These are phyloP conservation scores for Reticulitermes speratus DNA, from an alignment of 1,140 invertebrate species.

Conservation along the genomic window DNA sequence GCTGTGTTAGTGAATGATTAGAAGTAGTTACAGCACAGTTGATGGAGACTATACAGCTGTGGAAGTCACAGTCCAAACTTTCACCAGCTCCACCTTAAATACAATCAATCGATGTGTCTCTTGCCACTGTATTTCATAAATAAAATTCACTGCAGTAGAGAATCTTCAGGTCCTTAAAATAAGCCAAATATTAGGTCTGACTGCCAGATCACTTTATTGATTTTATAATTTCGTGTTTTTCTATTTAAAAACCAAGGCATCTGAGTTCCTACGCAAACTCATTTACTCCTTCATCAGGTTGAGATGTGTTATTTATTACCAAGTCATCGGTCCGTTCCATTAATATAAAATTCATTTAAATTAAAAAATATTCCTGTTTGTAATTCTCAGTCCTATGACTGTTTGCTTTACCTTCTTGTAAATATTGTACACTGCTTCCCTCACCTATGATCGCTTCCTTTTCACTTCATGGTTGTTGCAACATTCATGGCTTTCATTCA, in stretches of 20 bases:
- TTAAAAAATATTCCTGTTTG: not conserved
- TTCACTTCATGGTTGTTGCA: constrained; percentile 8
- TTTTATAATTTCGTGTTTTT: constrained; percentile 17
- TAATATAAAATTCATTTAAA: constrained; percentile 16
- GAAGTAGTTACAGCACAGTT: not conserved
- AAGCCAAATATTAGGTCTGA: constrained; percentile 4
- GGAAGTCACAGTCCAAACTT: not conserved
- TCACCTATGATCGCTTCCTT: not conserved
- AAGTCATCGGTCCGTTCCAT: not conserved
- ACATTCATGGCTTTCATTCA: not conserved
- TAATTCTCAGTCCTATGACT: not conserved
- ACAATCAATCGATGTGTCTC: not conserved
- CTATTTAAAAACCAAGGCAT: not conserved
- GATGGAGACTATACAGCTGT: constrained; percentile 9
- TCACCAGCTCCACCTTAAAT: not conserved
- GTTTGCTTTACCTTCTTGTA: not conserved
- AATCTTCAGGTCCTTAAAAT: not conserved
- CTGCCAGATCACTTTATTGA: constrained; percentile 6
- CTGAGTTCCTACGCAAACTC: not conserved
- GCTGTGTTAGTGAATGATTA: not conserved
- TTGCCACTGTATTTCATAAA: constrained; percentile 3
- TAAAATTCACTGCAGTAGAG: not conserved
- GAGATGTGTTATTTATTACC: not conserved
- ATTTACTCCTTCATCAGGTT: not conserved
- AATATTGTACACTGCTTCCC: not conserved